These are phyloP conservation scores for Lysandra coridon DNA, from an alignment of 2,888 invertebrate species.

Conservation along the genomic window DNA sequence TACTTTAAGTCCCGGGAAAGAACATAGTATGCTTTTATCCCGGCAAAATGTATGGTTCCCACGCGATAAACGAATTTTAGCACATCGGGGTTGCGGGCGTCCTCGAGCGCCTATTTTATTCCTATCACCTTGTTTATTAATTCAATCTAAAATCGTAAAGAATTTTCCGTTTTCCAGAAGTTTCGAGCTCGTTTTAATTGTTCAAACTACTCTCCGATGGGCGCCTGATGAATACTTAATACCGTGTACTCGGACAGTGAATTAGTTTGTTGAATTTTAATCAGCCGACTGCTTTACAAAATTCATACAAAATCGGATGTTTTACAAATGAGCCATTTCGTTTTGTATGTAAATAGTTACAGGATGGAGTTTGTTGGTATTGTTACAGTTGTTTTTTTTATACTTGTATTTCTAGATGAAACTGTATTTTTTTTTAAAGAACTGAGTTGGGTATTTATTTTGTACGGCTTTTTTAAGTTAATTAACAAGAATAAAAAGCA, in stretches of 20 bases:
- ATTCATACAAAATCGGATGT: background rate
- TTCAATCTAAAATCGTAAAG: background rate
- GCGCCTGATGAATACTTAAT: constrained; percentile 20
- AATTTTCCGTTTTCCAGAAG: background rate
- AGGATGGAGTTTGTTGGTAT: background rate
- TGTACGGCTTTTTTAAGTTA: too few relatives aligned
- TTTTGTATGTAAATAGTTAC: background rate
- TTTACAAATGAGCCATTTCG: constrained; percentile 4
- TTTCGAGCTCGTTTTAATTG: background rate
- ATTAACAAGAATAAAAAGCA: too few relatives aligned
- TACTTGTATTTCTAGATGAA: background rate
- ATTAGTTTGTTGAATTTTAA: constrained; percentile 27
- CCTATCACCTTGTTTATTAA: background rate
- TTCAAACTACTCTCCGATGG: constrained; percentile 1
- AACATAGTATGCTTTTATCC: too few relatives aligned
- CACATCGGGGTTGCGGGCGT: too few relatives aligned
- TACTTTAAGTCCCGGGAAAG: too few relatives aligned
- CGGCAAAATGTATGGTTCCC: too few relatives aligned
- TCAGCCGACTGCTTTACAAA: background rate
- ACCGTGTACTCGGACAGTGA: background rate
- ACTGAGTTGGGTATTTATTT: too few relatives aligned
- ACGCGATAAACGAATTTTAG: too few relatives aligned
- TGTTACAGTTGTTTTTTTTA: too few relatives aligned
- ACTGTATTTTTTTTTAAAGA: too few relatives aligned
- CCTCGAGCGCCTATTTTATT: too few relatives aligned